Evolutionary conservation across 1,140 invertebrate species (phyloP), one percentile per base, ranked within the genome.

Genomic region (Zaprionus ghesquierei): DNA sequence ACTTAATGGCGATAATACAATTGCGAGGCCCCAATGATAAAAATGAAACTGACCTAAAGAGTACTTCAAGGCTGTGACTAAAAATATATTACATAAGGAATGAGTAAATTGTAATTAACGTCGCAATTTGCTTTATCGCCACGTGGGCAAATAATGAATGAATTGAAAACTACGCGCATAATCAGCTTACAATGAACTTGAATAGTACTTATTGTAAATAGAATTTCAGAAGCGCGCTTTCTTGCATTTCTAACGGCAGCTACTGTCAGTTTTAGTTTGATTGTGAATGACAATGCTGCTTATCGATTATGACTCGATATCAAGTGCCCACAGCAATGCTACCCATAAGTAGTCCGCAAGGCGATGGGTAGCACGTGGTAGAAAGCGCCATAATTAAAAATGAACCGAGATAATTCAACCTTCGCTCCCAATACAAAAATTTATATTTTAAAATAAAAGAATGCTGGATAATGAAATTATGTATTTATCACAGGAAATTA

Each of bases 61-160:
- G 35, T 53, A 53, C 29, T 44, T 10, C 66, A 58, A 64, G 71
- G 66, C 29, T 69, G 18, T 35, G 29, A 44, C 35, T 54, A 73
- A 35, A 33, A 70, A 50, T 58, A 55, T 20, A 62, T 50, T 63
- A 66, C 61, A 50, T 68, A 61, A 56, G 35, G 20, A 62, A 12
- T 58, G 53, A 25, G 53, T 18, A 54, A 58, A 51, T 65, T 54
- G 22, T 6, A 18, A 58, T 31, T 46, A 76, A 80, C 53, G 81
- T 60, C 77, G 80, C 38, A 60, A 76, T 69, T 69, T 5, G 1
- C 25, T 20, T 79, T 69, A 82, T 79, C 76, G 60, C 23, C 6
- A 2, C 9, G 9, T n/a, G 18, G 5, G 49, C 15, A 22, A 20
- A 38, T 6, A 5, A 62, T 76, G 59, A 65, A 65, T 79, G 49